Conservation (phyloP, 30 jellyfish, hydroid and myxozoan genomes). For the Turritopsis rubra region DNA sequence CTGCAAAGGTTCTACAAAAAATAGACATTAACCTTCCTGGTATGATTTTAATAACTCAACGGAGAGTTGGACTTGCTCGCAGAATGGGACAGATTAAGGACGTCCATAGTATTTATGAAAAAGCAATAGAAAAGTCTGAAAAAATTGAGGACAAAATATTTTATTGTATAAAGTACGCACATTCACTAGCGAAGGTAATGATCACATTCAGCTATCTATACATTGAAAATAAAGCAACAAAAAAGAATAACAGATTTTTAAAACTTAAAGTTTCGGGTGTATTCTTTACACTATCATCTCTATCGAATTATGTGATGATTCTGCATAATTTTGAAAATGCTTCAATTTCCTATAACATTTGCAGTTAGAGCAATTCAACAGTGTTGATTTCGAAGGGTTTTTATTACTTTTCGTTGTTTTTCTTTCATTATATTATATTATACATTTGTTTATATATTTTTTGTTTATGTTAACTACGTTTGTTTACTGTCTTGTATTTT, state of each 20-base stretch:
- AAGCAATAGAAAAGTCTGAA: conserved; percentile 55
- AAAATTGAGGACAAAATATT: conserved; percentile 72
- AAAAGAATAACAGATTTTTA: no score
- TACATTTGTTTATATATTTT: not conserved
- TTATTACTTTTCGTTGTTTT: not conserved
- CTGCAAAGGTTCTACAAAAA: conserved; percentile 52
- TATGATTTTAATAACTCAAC: conserved; percentile 56
- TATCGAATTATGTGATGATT: no score
- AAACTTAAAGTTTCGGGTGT: no score
- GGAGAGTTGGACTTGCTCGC: conserved; percentile 79
- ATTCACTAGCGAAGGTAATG: conserved; percentile 48
- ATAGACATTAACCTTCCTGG: conserved; percentile 77
- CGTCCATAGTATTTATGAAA: conserved; percentile 47
- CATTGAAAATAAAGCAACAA: no score
- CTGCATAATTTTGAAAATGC: no score
- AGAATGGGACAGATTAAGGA: conserved; percentile 45
- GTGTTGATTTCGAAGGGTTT: no score
- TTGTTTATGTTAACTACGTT: not conserved
- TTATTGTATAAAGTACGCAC: conserved; percentile 62
- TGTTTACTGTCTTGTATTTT: not conserved
- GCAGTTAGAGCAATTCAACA: no score
- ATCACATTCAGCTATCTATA: not conserved
- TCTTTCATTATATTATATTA: not conserved
- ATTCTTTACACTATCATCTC: no score
- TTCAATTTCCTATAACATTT: no score